phyloP scores from a whole-genome alignment of 2,888 invertebrate genomes.

The Mystacides longicornis region DNA sequence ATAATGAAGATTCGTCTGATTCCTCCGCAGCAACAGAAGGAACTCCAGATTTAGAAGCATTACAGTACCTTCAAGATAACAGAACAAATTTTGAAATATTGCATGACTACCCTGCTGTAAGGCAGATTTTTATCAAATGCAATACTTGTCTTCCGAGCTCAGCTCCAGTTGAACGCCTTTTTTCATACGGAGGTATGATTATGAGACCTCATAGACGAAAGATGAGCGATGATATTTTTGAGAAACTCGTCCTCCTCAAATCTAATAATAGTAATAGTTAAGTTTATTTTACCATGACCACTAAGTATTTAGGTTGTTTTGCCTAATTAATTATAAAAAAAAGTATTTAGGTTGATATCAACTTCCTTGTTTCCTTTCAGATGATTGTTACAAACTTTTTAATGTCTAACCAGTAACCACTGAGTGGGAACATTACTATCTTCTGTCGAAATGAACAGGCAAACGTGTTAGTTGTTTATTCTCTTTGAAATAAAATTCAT shows the following conservation, averaged over 20 bases:
- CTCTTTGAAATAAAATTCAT: too few species aligned
- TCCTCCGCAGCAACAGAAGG: neutral
- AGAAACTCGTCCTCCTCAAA: slow-evolving; percentile 15
- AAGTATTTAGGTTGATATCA: too few species aligned
- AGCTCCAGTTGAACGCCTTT: slow-evolving; percentile 19
- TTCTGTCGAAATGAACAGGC: too few species aligned
- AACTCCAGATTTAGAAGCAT: slow-evolving; percentile 16
- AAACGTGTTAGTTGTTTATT: too few species aligned
- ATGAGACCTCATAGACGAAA: slow-evolving; percentile 22
- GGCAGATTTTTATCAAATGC: slow-evolving; percentile 18
- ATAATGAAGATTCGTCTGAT: slow-evolving; percentile 3
- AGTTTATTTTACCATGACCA: too few species aligned
- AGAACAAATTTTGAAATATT: slow-evolving; percentile 11
- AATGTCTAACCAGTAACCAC: too few species aligned
- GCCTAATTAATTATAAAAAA: too few species aligned
- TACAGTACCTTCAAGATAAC: slow-evolving; percentile 16
- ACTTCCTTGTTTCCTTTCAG: too few species aligned
- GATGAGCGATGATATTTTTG: slow-evolving; percentile 21
- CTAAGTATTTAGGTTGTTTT: too few species aligned
- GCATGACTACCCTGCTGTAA: slow-evolving; percentile 15
- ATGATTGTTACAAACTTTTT: too few species aligned
- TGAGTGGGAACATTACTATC: too few species aligned
- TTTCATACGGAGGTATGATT: slow-evolving; percentile 22
- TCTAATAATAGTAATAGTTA: too few species aligned
- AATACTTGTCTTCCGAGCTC: slow-evolving; percentile 19